Evolutionary conservation across 23 tunicate species (phyloP).

Genomic region (Oikopleura albicans): DNA sequence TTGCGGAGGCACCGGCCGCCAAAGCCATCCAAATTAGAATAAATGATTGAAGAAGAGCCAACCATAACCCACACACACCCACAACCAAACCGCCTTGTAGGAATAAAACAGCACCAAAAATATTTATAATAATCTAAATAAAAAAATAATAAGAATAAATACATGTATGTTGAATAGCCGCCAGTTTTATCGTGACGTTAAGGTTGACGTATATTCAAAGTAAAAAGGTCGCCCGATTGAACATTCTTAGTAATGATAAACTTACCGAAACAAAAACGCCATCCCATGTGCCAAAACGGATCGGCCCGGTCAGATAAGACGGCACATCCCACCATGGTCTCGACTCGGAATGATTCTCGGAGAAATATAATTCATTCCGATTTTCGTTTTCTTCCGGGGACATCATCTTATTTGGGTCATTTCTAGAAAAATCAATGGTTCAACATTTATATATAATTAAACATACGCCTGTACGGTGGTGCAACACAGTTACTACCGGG

Average conservation of each 20-base stretch:
- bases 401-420: background rate
- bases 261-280: slow-evolving; percentile 18
- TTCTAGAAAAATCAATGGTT: no score
- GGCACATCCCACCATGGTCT: slow-evolving; percentile 17
- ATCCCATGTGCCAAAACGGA: slow-evolving; percentile 1
- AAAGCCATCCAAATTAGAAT: background rate
- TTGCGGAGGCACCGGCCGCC: slow-evolving; percentile 10
- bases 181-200: no score
- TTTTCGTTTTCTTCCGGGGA: background rate
- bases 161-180: no score
- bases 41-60: background rate
- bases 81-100: slow-evolving; percentile 9
- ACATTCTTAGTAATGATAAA: background rate
- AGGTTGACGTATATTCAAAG: no score
- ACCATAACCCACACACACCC: background rate
- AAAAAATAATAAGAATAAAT: no score
- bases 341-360: background rate
- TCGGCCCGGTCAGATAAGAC: background rate
- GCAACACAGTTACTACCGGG: no score
- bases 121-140: background rate
- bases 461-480: no score
- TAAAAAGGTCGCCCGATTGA: background rate
- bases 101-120: background rate
- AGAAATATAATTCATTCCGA: background rate
- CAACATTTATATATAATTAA: no score